These are phyloP conservation scores for Dolichotis patagonum DNA, from an alignment of 2,113 vertebrate species.

Conservation along the genomic window DNA sequence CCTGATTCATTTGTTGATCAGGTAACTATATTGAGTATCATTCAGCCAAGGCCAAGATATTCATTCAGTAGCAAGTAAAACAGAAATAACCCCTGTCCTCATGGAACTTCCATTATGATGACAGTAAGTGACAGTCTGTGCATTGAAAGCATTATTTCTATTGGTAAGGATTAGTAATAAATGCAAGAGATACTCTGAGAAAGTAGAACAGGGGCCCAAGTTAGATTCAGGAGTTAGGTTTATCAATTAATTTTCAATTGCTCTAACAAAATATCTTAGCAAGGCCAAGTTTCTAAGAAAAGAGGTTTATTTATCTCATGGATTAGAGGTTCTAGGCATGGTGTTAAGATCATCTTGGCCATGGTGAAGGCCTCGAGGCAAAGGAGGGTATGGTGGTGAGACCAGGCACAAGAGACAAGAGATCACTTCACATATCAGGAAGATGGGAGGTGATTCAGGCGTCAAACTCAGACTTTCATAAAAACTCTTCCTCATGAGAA, in stretches of 20 bases:
- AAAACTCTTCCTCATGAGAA: neutral
- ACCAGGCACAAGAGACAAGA: neutral
- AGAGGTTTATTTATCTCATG: neutral
- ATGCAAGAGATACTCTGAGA: neutral
- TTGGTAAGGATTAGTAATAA: neutral
- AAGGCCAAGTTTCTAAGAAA: neutral
- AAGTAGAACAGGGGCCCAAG: neutral
- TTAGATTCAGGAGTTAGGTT: neutral
- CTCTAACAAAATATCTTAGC: neutral
- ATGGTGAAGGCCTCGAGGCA: neutral
- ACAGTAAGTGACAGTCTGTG: neutral
- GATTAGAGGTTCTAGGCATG: neutral
- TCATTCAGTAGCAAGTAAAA: constrained; percentile 4
- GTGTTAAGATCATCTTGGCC: neutral
- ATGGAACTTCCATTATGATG: neutral
- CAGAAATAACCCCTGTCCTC: neutral
- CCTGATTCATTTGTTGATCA: neutral
- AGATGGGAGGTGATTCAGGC: neutral
- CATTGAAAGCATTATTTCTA: neutral
- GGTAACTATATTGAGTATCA: neutral
- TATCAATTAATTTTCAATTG: neutral
- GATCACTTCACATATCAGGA: neutral
- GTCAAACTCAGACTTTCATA: neutral
- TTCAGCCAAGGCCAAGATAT: neutral
- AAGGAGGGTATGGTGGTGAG: neutral